Base-by-base conservation (phyloP, 1,140 invertebrate species). In the Pseudomyrmex sp. region DNA sequence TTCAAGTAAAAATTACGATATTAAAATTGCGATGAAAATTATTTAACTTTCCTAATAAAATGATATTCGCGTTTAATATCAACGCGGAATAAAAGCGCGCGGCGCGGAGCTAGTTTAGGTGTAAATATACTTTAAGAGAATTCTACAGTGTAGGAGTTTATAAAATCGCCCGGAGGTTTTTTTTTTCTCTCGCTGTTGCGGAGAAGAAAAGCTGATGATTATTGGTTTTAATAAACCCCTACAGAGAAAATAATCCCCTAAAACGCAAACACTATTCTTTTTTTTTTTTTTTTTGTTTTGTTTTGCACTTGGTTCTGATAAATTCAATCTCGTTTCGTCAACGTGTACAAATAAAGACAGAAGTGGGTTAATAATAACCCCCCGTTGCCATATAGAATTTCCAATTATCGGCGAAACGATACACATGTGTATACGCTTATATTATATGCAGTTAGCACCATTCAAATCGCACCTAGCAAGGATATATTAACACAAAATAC, bases 21-120 rank as follows among this genome's bases (percentile, higher is more conserved):
- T 74, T 74, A 63, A 75, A 75, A 15, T 44, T 75, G 9, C 5
- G 48, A 13, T 20, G 3, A 63, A 75, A 77, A 46, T 35, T 77
- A 68, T 46, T 77, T 69, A 56, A 69, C 52, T 77, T 68, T 20
- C 35, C 35, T 77, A 77, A 77, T 35, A 20, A 18, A 68, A 77
- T 69, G 50, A 77, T 77, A 75, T 75, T 0, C 62, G 50, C 63
- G 63, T 77, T 77, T 77, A 69, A 77, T 77, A 77, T 69, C 13
- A 56, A 54, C 63, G 5, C 56, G 52, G 68, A 69, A 77, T 77
- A 58, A 68, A 35, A 35, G 35, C 5, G n/a, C n/a, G n/a, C n/a
- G n/a, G n/a, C 50, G 2, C 48, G 23, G 18, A 76, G 26, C 18
- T 26, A 23, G 62, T 56, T 77, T 77, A 69, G 63, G 35, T 68